Base-by-base conservation (phyloP, 2,888 invertebrate species). In the Apotomis capreana region DNA sequence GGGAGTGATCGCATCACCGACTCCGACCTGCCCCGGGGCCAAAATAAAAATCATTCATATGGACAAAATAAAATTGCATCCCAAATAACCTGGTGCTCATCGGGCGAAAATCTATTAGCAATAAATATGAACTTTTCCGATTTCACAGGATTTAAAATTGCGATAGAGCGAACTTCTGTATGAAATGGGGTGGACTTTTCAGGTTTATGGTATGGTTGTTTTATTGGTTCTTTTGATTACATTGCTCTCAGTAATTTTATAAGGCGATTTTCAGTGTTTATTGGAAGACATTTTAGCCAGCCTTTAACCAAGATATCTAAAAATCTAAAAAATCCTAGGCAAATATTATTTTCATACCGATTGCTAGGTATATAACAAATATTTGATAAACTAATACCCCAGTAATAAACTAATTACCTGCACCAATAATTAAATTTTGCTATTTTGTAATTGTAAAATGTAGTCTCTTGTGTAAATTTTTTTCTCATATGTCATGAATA, bases 61-160 rank as follows among this genome's bases (percentile, higher is more conserved):
- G 92, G 91, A 92, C 91, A 87, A 91, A 92, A 92, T 92, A 92
- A 91, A 92, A 93, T 93, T 92, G 92, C 92, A 92, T 90, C 90
- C 89, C 90, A 89, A 89, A 92, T 92, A 92, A 90, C 90, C 89
- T 89, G 82, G 86, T 89, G 91, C 85, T 91, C 91, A 89, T 89
- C 91, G 87, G 86, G 85, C 89, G 87, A 90, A 89, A 93, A 93
- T 92, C 93, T 92, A 93, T 93, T 92, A 91, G 92, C 92, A 93
- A 92, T 93, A 93, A 93, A 93, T 92, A 92, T 92, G 89, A 92
- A 93, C 88, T 93, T 93, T 93, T 92, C 89, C 91, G 90, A 92
- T 93, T 92, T 89, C 90, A 88, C 87, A 87, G 89, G 91, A 91
- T 90, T 92, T 91, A 89, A 92, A 91, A 89, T 81, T 83, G 86